A percentile compares a stretch with the other conserved stretches of the same genome.
phyloP scores from a whole-genome alignment of 2,113 vertebrate species.

The Tachysurus vachellii region DNA sequence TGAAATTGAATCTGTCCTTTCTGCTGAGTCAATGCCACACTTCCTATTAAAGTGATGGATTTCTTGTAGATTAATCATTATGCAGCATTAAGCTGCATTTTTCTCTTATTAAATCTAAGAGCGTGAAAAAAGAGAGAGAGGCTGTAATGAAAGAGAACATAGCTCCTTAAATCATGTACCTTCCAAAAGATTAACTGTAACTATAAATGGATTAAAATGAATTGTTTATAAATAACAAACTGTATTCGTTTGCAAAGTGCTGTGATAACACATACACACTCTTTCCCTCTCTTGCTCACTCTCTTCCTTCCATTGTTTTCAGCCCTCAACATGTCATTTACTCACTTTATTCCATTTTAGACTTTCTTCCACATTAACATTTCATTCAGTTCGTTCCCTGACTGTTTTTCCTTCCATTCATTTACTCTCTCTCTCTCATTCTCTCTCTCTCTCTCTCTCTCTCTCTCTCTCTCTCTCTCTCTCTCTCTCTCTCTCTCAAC shows the following conservation, averaged over 20 bases:
- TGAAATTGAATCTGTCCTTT: not conserved
- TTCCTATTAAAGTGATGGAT: conserved; percentile 3
- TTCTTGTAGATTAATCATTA: not conserved
- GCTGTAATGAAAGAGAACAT: not conserved
- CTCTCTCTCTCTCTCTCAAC: too few relatives aligned
- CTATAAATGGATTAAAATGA: not conserved
- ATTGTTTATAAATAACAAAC: not conserved
- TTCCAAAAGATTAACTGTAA: not conserved
- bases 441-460: conserved; percentile 9
- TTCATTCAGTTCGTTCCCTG: not conserved
- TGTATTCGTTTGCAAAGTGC: not conserved
- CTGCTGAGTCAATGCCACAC: not conserved
- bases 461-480: too few relatives aligned
- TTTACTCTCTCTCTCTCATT: not conserved
- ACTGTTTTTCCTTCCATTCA: not conserved
- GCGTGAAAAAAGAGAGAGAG: not conserved
- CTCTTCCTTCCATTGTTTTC: not conserved
- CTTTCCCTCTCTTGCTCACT: not conserved
- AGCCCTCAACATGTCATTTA: not conserved
- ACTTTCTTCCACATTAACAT: not conserved
- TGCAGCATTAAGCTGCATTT: not conserved
- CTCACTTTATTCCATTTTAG: not conserved
- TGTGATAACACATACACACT: not conserved
- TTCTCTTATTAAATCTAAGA: not conserved
- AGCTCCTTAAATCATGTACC: not conserved